Evolutionary conservation across 2,113 vertebrate species (phyloP), one percentile per base, ranked within the genome.

Genomic region (Centropus unirufus): DNA sequence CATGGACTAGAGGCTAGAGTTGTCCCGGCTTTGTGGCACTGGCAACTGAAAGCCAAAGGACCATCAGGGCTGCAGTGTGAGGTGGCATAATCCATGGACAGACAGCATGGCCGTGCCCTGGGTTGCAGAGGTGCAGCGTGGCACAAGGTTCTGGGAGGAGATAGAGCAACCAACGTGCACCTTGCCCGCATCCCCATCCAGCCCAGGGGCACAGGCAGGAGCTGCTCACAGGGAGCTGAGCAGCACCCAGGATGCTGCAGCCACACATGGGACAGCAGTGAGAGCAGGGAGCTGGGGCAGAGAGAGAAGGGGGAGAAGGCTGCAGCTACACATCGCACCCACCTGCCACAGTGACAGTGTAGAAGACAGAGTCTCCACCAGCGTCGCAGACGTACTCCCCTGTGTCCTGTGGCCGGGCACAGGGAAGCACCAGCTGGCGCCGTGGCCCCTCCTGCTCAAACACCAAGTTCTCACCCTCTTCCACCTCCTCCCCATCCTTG

Each of bases 271-370:
- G 17, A 46, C 0, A 2, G 46, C 20, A 42, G 9, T 3, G 1
- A 19, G 11, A 92, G 20, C 17, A 39, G 51, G 18, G 51, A 69
- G 36, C 18, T 5, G 6, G 36, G 61, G 13, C 30, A 87, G 39
- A 84, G n/a, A 46, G n/a, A 76, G 30, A 64, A 76, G 27, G 5
- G 7, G 8, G 9, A 85, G 39, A 42, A 34, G 34, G 52, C 13
- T 5, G 0, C 9, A 44, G 4, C 11, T 55, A 10, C 64, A 11
- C 12, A 1, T 32, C 3, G 0, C 42, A 86, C 97, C 8, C 54
- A 99, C 99, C 99, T 98, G 98, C 98, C 96, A 99, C 98, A 2
- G 98, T 98, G 67, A 99, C 93, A 4, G 98, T 98, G 96, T 99
- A 99, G 54, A 98, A 98, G 96, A 98, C 96, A 0, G 99, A 99